phyloP scores from a whole-genome alignment of 1,140 invertebrate genomes.

The Lepidotrigona ventralis region DNA sequence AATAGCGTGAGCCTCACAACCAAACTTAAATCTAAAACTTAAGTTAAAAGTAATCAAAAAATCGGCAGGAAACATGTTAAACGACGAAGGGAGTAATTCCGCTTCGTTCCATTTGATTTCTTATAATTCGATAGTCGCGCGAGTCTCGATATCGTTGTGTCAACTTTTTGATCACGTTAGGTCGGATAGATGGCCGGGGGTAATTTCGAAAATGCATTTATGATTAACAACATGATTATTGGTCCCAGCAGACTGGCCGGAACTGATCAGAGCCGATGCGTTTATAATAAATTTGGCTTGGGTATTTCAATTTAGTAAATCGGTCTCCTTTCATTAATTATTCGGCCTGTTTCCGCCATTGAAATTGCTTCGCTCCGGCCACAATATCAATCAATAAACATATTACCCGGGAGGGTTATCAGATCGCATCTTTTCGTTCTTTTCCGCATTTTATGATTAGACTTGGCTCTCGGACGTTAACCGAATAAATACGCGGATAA shows the following conservation, averaged over 20 bases:
- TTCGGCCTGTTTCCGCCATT: not conserved
- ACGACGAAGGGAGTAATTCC: too few species aligned
- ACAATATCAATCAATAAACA: not conserved
- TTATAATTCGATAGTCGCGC: not conserved
- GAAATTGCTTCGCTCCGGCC: not conserved
- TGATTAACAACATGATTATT: not conserved
- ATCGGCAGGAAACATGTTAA: too few species aligned
- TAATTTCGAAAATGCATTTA: not conserved
- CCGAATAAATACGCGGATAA: not conserved
- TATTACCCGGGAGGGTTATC: not conserved
- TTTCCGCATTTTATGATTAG: not conserved
- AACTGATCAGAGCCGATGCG: too few species aligned
- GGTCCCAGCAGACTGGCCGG: not conserved
- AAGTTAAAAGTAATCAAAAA: too few species aligned
- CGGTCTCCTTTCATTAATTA: conserved; percentile 3
- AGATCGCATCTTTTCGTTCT: not conserved
- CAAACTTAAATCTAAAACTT: too few species aligned
- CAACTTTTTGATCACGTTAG: not conserved
- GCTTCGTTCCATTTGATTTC: not conserved
- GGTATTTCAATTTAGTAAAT: not conserved
- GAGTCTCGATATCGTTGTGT: not conserved
- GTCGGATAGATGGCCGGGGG: not conserved
- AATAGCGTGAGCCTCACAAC: too few species aligned
- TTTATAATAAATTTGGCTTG: not conserved
- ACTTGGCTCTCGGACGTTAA: not conserved